Evolutionary conservation across 2,888 invertebrate species (phyloP), one percentile per base, ranked within the genome.

Genomic region (Spodoptera picta): DNA sequence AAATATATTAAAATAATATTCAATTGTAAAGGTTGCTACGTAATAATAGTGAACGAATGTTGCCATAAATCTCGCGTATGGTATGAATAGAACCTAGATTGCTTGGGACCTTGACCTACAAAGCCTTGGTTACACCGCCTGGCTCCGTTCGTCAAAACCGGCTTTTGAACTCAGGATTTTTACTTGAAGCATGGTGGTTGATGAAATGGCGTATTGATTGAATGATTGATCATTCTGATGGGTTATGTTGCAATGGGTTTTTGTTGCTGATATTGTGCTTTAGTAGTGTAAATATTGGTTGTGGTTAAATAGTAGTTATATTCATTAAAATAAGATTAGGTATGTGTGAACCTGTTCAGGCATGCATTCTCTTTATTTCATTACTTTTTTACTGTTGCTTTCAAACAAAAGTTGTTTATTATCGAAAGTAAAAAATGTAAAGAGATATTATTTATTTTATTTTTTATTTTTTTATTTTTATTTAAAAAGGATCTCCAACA

Each of bases 1-100:
- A 74, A 73, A 73, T 55, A 70, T 63, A 89, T 87, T 87, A 88
- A 88, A 86, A 86, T 84, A 84, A 85, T 86, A 88, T 90, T 74
- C 87, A 89, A 89, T 90, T 89, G 90, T 90, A 85, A 36, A 83
- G 85, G 83, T 84, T 82, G 79, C 73, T 75, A 82, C 75, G 75
- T 87, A 88, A 89, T 91, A 87, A 87, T 87, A 85, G 83, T 82
- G 83, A 80, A 83, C 83, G 80, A 83, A 80, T 80, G 69, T 70
- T 73, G 84, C 82, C 82, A 92, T 92, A 92, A 92, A 92, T 92
- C 92, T 92, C 67, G 79, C 82, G 82, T 85, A 82, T 85, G 81
- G 55, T 71, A 65, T 78, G 79, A 78, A 78, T 79, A 73, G 80
- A 62, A 65, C 69, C 68, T 66, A 73, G 80, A 79, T 84, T 80